Evolutionary conservation across 2,113 vertebrate genomes (phyloP), one percentile per base, ranked within the genome.

Genomic region (Semnopithecus entellus): DNA sequence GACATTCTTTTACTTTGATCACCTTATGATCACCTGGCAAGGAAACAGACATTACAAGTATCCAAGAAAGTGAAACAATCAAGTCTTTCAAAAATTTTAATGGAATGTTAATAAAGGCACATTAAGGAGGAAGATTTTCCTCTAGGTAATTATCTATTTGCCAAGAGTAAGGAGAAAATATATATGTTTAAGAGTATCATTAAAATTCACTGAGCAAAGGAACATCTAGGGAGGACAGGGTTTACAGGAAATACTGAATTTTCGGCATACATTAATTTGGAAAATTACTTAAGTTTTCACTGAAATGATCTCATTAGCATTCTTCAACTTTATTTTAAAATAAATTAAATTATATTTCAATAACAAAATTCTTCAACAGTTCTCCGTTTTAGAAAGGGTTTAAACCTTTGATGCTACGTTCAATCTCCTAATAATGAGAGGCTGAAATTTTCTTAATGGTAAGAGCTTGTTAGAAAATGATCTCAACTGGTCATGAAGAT

Each of bases 401-500:
- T 52, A 93, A 93, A 90, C 16, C 25, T 75, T 55, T 82, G 30
- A 27, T 94, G 59, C 96, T 91, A 35, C 61, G 50, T 45, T 78
- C 40, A n/a, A n/a, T 4, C 32, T 96, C 55, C 50, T 45, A 76
- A 57, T 52, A 59, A 94, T 90, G 96, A 96, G 64, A 95, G 55
- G 43, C 17, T 91, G 43, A 95, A 90, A 38, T 59, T 92, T 96
- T 96, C 82, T 27, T 57, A 97, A 88, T 64, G 43, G 2, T 70
- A 90, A 97, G 35, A 94, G 68, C 30, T 94, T 81, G 76, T 95
- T 81, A 94, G 96, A 82, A 93, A 95, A 89, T 81, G 79, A 48
- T 66, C 57, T 97, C 94, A 98, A 91, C 45, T 57, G 10, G 52
- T 64, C 32, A 98, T 59, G 55, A 96, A 98, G 95, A 97, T 94